Base-by-base conservation (phyloP, 2,888 invertebrate species). In the Caenorhabditis zanzibari region DNA sequence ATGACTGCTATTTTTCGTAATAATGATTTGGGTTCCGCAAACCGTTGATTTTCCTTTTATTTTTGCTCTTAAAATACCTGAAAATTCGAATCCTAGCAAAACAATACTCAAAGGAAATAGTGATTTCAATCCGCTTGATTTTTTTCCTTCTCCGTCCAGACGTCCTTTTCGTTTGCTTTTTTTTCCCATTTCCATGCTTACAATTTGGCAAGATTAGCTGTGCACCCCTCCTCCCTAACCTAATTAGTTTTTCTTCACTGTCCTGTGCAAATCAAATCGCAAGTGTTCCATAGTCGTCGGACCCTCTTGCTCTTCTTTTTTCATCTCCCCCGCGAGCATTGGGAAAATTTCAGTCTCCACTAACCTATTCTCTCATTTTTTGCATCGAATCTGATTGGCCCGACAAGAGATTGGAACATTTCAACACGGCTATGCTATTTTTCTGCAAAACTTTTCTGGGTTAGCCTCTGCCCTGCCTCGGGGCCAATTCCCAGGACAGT, bases 401-500 rank as follows among this genome's bases (percentile, higher is more conserved):
- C 35, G 35, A 49, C 35, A 9, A 77, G 59, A 80, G 59, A 80
- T 66, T 66, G 66, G 66, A 72, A 72, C 72, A 80, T 66, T 72
- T 72, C 71, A 49, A 47, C 52, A 52, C 71, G 71, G 35, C 32
- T 52, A 26, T 26, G 38, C 38, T 35, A 54, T 58, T 35, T 16
- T 49, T 66, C 64, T 47, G 44, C 26, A 47, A 12, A 16, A 16
- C 44, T 44, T 44, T 44, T 44, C 47, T 66, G 66, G 26, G 66
- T 68, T 68, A 52, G 66, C 68, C 52, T 26, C 58, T 54, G 59
- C 59, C 66, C 44, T 82, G 82, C 73, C 82, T 82, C 47, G 61
- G 52, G 79, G 82, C 77, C 56, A 80, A 83, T 83, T 83, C 83
- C 83, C 83, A 71, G 68, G 83, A 80, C 80, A 80, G 83, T 80